Evolutionary conservation across 1,140 invertebrate species (phyloP), one percentile per base, ranked within the genome.

Genomic region (Prorops nasuta): DNA sequence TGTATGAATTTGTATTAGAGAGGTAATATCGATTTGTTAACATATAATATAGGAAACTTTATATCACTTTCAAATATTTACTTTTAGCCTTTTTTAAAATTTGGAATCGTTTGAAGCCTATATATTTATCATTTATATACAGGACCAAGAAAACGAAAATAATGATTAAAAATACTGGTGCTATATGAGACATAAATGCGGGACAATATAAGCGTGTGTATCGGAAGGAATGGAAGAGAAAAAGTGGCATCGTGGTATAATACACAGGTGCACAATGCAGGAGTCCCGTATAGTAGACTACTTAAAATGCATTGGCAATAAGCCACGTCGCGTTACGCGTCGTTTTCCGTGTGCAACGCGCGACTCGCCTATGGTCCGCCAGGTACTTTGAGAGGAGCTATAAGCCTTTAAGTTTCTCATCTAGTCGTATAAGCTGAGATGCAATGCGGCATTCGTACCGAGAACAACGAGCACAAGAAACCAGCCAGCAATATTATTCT

Each of bases 251-350:
- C n/a, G 17, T 20, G 3, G 9, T 8, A 40, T 4, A 10, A 28
- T 51, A 41, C 54, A 51, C 59, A 60, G 56, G 54, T 63, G 56
- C 54, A 58, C 53, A 62, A 59, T 64, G 47, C 40, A 51, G 58
- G 41, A 57, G 50, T 58, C 60, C 57, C 58, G 63, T 63, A 65
- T 43, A 28, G 53, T 71, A 68, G 66, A 69, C 72, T 74, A 67
- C 66, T 74, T 74, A 72, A 72, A 72, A 74, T 72, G 64, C 71
- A 74, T 74, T 74, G 71, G 71, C 71, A 74, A 74, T 74, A 74
- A 74, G 62, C 65, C 58, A 66, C 60, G 68, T 69, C 68, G 65
- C 63, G 66, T 71, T 67, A 72, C 70, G 64, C 65, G 59, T 60
- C 48, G 57, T 39, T 52, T 50, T 51, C 54, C 54, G 63, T 24